A percentile compares a stretch with the other conserved stretches of the same genome.
These are phyloP conservation scores for Tenthredo mesomela DNA, from an alignment of 2,888 invertebrate species.

Conservation along the genomic window DNA sequence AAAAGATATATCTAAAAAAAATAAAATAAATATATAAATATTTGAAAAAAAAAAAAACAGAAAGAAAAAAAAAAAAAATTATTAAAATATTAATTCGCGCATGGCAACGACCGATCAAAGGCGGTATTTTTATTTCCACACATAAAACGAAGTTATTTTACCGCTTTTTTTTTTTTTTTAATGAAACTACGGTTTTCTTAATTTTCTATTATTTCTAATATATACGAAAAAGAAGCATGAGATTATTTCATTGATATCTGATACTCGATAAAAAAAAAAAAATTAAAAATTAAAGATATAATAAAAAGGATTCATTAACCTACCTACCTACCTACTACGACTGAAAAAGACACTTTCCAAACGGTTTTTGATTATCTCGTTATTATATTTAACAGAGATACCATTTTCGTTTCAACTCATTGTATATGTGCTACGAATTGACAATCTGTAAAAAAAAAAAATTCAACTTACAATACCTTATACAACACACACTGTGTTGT, in stretches of 20 bases:
- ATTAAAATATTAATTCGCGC: conserved; percentile 25
- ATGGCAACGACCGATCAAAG: conserved; percentile 24
- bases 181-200: background rate
- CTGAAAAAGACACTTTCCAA: conserved; percentile 1
- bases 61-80: background rate
- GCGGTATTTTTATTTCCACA: conserved; percentile 39
- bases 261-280: background rate
- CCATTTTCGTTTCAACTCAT: too few species aligned
- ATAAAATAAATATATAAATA: background rate
- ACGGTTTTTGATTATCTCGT: background rate
- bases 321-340: background rate
- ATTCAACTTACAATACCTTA: background rate
- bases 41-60: too few species aligned
- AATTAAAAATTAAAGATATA: background rate
- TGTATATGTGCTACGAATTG: background rate
- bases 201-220: background rate
- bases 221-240: conserved; percentile 46
- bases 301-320: background rate
- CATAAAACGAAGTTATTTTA: background rate
- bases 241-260: background rate
- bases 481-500: background rate
- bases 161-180: background rate
- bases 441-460: background rate
- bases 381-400: too few species aligned
- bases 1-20: too few species aligned